Evolutionary conservation across 2,888 invertebrate genomes (phyloP).

Genomic region (Drosophila anceps): DNA sequence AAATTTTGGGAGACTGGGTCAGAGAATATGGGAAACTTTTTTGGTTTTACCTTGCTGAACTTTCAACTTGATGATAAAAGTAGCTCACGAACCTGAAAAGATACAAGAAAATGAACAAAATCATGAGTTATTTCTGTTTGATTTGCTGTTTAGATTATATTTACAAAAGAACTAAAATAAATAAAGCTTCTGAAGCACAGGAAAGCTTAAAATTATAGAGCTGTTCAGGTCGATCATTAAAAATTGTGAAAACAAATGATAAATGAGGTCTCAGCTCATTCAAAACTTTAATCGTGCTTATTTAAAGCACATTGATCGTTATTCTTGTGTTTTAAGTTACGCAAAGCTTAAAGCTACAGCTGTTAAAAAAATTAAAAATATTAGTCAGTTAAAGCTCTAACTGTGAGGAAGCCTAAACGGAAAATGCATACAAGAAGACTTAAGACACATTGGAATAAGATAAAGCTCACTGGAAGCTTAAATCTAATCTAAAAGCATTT

Average conservation of each 20-base stretch:
- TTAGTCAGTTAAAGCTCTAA: no score
- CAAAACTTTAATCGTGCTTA: no score
- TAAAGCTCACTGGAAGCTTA: no score
- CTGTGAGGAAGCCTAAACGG: no score
- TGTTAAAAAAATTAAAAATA: no score
- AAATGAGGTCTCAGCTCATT: neutral
- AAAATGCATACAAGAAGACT: no score
- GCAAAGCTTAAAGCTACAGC: no score
- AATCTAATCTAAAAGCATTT: no score
- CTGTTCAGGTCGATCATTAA: neutral
- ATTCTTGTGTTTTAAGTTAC: no score
- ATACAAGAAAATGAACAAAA: conserved; percentile 10
- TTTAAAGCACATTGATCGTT: neutral
- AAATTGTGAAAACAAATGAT: neutral
- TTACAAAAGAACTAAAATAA: neutral
- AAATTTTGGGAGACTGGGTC: conserved; percentile 35
- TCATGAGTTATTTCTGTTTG: conserved; percentile 20
- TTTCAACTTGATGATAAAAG: conserved; percentile 17
- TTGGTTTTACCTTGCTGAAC: conserved; percentile 53
- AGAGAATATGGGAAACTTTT: conserved; percentile 39
- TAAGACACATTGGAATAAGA: no score
- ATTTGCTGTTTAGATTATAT: neutral
- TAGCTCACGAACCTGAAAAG: conserved; percentile 59
- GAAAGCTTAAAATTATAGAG: neutral
- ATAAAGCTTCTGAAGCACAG: neutral